Base-by-base conservation (phyloP, 2,888 invertebrate genomes). In the Digitonthophagus gazella region DNA sequence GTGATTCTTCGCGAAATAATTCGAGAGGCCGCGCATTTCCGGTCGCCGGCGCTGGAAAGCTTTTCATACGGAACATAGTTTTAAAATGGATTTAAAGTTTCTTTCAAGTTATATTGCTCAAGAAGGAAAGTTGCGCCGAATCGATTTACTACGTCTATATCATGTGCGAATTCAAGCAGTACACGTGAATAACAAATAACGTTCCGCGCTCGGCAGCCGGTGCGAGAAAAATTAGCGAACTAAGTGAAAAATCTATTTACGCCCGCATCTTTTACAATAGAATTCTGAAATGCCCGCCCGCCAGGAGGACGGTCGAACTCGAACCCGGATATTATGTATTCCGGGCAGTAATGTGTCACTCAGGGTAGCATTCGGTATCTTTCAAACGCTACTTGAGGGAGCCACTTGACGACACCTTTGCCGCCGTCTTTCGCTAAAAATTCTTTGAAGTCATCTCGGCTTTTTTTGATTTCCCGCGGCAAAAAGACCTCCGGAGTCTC, bases 341-440 rank as follows among this genome's bases (percentile, higher is more conserved):
- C 76, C 75, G 72, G 71, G 72, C 75, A 72, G 74, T 73, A 74
- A 76, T 75, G 76, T 76, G 74, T 75, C 75, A 76, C 75, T 72
- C 73, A 74, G 73, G 72, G 73, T 71, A 72, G 71, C 73, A 69
- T 72, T 73, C 73, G 72, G 73, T 73, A 75, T 74, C 74, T 71
- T 71, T 74, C 71, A 73, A 72, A 72, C 70, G 69, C 69, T 72
- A 72, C 72, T 75, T 72, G 72, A 71, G 74, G 74, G 74, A 72
- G 74, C 70, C 74, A 72, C 75, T 73, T 74, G 75, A 73, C 72
- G 71, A 73, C 70, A 69, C 73, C 71, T 71, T 71, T 69, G 69
- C 69, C 71, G 61, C 72, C 70, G 68, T 66, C 72, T 73, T 71
- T 71, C 71, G 69, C 28, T 44, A 73, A 71, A 73, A 72, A 70